A percentile compares a stretch with the other conserved stretches of the same genome.
These are phyloP conservation scores for Brachyrhaphis roseni DNA, from an alignment of 2,797 vertebrate species.

Conservation along the genomic window DNA sequence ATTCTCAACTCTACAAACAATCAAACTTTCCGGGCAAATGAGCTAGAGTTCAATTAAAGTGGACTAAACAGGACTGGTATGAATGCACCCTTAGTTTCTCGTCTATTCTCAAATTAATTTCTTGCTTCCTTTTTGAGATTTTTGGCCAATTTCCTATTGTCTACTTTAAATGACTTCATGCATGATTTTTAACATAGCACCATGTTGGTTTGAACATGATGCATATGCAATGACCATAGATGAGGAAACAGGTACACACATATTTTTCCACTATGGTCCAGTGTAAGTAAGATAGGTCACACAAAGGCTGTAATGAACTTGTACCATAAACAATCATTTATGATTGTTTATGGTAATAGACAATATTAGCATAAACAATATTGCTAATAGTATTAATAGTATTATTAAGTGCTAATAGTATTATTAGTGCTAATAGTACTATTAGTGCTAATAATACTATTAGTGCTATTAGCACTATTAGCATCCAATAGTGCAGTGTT, in stretches of 20 bases:
- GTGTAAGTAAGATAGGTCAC: neutral
- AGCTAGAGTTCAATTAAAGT: too few species aligned
- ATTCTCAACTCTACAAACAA: too few species aligned
- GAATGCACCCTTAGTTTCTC: neutral
- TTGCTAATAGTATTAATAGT: too few species aligned
- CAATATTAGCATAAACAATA: too few species aligned
- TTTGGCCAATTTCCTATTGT: neutral
- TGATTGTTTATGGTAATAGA: too few species aligned
- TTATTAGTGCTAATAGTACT: too few species aligned
- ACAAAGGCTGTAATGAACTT: conserved; percentile 23
- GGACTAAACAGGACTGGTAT: too few species aligned
- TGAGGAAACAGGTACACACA: neutral
- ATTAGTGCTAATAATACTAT: too few species aligned
- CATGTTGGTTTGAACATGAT: neutral
- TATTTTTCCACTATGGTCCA: neutral
- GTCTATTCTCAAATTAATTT: neutral
- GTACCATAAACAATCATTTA: conserved; percentile 43
- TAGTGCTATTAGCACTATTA: too few species aligned
- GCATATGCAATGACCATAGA: neutral
- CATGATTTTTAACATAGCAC: neutral
- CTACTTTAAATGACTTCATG: neutral
- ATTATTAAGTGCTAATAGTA: too few species aligned
- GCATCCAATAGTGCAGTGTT: conserved; percentile 13
- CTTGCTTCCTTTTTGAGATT: neutral
- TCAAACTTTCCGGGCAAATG: too few species aligned